A percentile compares a stretch with the other conserved stretches of the same genome.
These are phyloP conservation scores for Notothenia coriiceps DNA, from an alignment of 2,113 vertebrate genomes.

Conservation along the genomic window DNA sequence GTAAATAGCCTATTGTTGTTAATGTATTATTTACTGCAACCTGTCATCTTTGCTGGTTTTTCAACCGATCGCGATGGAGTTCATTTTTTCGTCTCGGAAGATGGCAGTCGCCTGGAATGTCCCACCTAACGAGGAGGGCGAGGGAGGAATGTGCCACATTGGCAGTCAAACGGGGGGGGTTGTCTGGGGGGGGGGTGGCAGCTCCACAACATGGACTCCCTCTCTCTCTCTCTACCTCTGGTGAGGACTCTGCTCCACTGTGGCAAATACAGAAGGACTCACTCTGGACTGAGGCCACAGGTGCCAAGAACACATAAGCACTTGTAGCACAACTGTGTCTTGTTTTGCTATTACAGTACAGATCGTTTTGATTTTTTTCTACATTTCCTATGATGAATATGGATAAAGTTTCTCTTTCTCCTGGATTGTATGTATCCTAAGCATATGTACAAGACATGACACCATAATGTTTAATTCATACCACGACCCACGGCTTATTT, in stretches of 20 bases:
- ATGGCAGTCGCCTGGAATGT: slow-evolving; percentile 78
- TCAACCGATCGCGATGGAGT: slow-evolving; percentile 51
- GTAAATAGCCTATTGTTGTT: slow-evolving; percentile 74
- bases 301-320: slow-evolving; percentile 80
- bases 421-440: slow-evolving; percentile 64
- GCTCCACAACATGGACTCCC: slow-evolving; percentile 74
- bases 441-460: slow-evolving; percentile 66
- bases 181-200: background rate
- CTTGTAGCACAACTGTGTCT: slow-evolving; percentile 84
- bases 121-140: slow-evolving; percentile 72
- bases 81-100: slow-evolving; percentile 71
- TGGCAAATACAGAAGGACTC: slow-evolving; percentile 71
- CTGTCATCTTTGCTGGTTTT: slow-evolving; percentile 65
- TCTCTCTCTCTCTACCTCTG: slow-evolving; percentile 73
- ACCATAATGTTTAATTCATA: slow-evolving; percentile 57
- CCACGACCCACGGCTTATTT: slow-evolving; percentile 59
- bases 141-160: slow-evolving; percentile 74
- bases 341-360: slow-evolving; percentile 74
- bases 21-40: slow-evolving; percentile 65
- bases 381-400: slow-evolving; percentile 67
- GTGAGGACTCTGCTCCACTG: slow-evolving; percentile 59
- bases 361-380: slow-evolving; percentile 63
- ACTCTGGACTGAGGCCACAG: slow-evolving; percentile 74
- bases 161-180: slow-evolving; percentile 47
- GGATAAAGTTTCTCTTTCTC: slow-evolving; percentile 66